phyloP scores from a whole-genome alignment of 35 echinoderm and acorn worm genomes.

The Apostichopus japonicus region DNA sequence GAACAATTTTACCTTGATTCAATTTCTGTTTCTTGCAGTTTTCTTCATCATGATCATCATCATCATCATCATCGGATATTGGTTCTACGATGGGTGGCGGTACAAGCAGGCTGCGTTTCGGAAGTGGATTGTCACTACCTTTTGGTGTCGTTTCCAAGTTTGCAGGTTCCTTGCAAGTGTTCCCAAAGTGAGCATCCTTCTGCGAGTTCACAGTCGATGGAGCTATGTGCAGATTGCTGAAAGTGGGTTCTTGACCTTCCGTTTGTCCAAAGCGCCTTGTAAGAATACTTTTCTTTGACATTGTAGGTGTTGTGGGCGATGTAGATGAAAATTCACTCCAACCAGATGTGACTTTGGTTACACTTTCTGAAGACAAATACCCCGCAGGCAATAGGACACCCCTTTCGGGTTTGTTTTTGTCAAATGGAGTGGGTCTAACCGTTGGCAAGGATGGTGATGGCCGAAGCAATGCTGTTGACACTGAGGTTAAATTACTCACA shows the following conservation, averaged over 20 bases:
- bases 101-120: slow-evolving; percentile 2
- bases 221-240: not conserved
- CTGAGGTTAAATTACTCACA: slow-evolving; percentile 30
- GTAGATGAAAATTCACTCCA: not conserved
- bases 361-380: not conserved
- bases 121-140: not conserved
- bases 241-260: slow-evolving; percentile 5
- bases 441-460: slow-evolving; percentile 36
- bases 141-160: not conserved
- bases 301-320: not conserved
- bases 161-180: not conserved
- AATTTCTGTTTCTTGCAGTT: slow-evolving; percentile 47
- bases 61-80: slow-evolving; percentile 94
- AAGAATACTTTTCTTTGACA: slow-evolving; percentile 37
- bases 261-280: slow-evolving; percentile 38
- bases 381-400: not conserved
- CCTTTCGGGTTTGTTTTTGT: not conserved
- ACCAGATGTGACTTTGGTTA: not conserved
- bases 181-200: not conserved
- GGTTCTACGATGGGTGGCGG: slow-evolving; percentile 77
- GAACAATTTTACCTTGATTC: not conserved
- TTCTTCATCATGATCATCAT: not conserved
- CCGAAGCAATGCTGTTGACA: not conserved
- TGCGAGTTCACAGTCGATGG: slow-evolving; percentile 18
- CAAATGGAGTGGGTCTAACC: not conserved